phyloP scores from a whole-genome alignment of 2,113 vertebrate genomes.

The Chloropsis cyanopogon region DNA sequence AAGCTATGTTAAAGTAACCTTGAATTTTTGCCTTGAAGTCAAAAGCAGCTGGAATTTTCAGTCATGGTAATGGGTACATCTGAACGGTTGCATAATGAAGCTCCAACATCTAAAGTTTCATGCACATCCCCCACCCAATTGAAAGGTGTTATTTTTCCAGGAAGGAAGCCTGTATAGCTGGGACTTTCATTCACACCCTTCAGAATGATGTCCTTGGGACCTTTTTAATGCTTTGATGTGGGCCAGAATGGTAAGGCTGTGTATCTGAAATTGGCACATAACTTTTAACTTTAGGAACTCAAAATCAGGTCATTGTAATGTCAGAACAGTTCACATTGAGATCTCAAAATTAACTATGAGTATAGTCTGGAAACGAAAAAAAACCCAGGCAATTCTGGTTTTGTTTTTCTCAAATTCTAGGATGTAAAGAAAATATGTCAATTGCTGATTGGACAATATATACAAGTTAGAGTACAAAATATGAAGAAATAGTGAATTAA shows the following conservation, averaged over 20 bases:
- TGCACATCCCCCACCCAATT: background rate
- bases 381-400: background rate
- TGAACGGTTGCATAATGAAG: background rate
- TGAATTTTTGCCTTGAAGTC: background rate
- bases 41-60: background rate
- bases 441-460: background rate
- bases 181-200: background rate
- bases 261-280: background rate
- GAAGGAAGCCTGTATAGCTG: background rate
- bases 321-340: background rate
- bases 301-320: background rate
- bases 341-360: background rate
- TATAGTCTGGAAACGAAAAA: background rate
- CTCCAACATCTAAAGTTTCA: background rate
- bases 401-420: background rate
- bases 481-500: background rate
- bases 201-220: background rate
- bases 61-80: background rate
- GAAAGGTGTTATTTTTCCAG: background rate
- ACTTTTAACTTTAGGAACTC: background rate
- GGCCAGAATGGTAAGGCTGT: background rate
- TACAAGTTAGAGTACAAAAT: background rate
- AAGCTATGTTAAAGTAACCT: conserved; percentile 10
- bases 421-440: background rate
- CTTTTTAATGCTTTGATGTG: background rate